Evolutionary conservation across 2,113 vertebrate species (phyloP), one percentile per base, ranked within the genome.

Genomic region (Phrynosoma blainvillii): DNA sequence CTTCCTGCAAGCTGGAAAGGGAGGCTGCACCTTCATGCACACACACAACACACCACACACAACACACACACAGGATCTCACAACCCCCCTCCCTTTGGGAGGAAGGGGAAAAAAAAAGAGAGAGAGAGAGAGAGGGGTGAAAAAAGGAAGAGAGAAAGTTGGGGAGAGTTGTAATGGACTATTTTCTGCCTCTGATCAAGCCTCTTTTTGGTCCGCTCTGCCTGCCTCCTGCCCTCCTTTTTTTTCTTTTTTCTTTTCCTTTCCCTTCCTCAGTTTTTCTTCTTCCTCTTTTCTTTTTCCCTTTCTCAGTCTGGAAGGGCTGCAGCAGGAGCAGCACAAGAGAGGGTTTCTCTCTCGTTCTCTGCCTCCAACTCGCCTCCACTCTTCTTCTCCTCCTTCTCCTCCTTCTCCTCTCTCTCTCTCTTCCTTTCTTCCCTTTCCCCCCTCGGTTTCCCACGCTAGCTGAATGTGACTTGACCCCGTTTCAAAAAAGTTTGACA

Each of bases 401-500:
- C 10, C 56, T 59, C 56, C 23, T 77, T 70, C 66, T 25, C 21
- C 23, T 8, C 66, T 13, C 21, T 79, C 74, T 36, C 75, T n/a
- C 75, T 66, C 75, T 89, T 78, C 87, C 80, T 47, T 71, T 47
- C 78, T 54, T 90, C 91, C 90, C 91, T 95, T 96, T 91, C 95
- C 95, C 92, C 95, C 92, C 92, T 91, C 89, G 94, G 98, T 98
- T 99, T 99, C 98, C 98, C 98, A 98, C 98, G 98, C 98, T 98
- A 98, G 97, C 97, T 98, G 97, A 99, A 98, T 99, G 98, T 98
- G 98, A 96, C 97, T 97, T 98, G 98, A 98, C 98, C 98, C 98
- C 98, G 97, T 97, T 99, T 98, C 98, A 98, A 98, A 98, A 98
- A 98, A 97, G 98, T 98, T 98, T 98, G 98, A 98, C 98, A 99